phyloP scores from a whole-genome alignment of 2,888 invertebrate genomes.

The Ochropleura plecta region DNA sequence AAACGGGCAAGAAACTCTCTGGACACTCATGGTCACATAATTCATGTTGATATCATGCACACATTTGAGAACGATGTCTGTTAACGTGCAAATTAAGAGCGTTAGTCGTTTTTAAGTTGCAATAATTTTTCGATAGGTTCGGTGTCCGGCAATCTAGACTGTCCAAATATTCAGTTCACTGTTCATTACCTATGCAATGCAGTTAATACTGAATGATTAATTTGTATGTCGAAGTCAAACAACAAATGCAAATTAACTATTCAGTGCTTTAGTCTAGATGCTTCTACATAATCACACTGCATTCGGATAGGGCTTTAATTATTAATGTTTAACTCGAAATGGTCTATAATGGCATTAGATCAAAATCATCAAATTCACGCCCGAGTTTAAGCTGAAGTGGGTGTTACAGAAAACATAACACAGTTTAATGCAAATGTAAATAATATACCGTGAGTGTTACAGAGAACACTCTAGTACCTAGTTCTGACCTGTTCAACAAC shows the following conservation, averaged over 20 bases:
- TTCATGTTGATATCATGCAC: too few relatives aligned
- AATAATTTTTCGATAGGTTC: neutral
- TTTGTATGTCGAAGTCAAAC: conserved; percentile 26
- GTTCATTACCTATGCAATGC: conserved; percentile 9
- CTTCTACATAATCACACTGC: neutral
- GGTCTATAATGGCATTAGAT: neutral
- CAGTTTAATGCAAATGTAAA: too few relatives aligned
- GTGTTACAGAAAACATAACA: too few relatives aligned
- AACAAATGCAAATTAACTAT: conserved; percentile 22
- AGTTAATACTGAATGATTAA: conserved; percentile 30
- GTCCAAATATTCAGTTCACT: neutral
- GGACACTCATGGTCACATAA: too few relatives aligned
- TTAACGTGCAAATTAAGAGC: too few relatives aligned
- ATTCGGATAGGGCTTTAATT: neutral
- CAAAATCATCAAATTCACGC: neutral
- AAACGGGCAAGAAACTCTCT: too few relatives aligned
- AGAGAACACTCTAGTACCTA: too few relatives aligned
- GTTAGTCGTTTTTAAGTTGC: too few relatives aligned
- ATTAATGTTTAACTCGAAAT: neutral
- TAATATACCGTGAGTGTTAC: too few relatives aligned
- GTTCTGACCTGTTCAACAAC: too few relatives aligned
- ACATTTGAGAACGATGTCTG: too few relatives aligned
- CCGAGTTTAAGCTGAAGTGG: neutral
- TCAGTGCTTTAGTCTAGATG: conserved; percentile 14
- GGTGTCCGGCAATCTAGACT: neutral